Conservation (phyloP, 1,140 invertebrate species). For the Drosophila kikkawai region DNA sequence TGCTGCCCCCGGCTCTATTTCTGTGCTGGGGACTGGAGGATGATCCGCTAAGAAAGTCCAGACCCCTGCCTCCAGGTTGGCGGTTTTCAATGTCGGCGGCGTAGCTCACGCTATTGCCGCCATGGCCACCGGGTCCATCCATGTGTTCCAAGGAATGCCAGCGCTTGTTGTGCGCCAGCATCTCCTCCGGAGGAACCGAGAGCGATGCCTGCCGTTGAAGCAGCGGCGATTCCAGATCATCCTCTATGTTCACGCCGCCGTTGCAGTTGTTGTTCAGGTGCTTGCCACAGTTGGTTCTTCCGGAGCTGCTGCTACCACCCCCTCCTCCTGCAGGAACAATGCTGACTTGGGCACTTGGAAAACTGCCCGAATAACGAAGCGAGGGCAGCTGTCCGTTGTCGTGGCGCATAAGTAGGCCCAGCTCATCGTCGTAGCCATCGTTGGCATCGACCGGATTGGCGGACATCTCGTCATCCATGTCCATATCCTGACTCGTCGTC, state of each 20-base stretch:
- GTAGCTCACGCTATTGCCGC: slow-evolving; percentile 84
- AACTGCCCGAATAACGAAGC: slow-evolving; percentile 60
- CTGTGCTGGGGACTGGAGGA: slow-evolving; percentile 32
- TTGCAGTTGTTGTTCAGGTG: slow-evolving; percentile 86
- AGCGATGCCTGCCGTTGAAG: slow-evolving; percentile 86
- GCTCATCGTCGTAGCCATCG: slow-evolving; percentile 77
- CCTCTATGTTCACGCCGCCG: slow-evolving; percentile 80
- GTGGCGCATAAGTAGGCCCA: slow-evolving; percentile 72
- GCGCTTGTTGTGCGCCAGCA: slow-evolving; percentile 87
- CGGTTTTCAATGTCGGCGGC: slow-evolving; percentile 71
- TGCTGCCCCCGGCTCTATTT: slow-evolving; percentile 15
- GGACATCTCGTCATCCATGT: slow-evolving; percentile 47
- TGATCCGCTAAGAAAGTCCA: slow-evolving; percentile 26
- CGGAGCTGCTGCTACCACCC: slow-evolving; percentile 28
- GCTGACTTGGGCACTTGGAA: slow-evolving; percentile 62
- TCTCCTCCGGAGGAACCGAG: slow-evolving; percentile 85
- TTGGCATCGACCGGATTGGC: slow-evolving; percentile 69
- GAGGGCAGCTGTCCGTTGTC: slow-evolving; percentile 71
- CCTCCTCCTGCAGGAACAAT: slow-evolving; percentile 70
- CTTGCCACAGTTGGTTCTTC: slow-evolving; percentile 70
- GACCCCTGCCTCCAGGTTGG: slow-evolving; percentile 12
- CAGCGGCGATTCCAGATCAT: slow-evolving; percentile 86
- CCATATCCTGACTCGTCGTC: slow-evolving; percentile 13
- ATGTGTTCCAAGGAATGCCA: slow-evolving; percentile 92
- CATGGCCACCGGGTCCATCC: slow-evolving; percentile 80